phyloP scores from a whole-genome alignment of 2,888 invertebrate species.

The Scotopteryx bipunctaria region DNA sequence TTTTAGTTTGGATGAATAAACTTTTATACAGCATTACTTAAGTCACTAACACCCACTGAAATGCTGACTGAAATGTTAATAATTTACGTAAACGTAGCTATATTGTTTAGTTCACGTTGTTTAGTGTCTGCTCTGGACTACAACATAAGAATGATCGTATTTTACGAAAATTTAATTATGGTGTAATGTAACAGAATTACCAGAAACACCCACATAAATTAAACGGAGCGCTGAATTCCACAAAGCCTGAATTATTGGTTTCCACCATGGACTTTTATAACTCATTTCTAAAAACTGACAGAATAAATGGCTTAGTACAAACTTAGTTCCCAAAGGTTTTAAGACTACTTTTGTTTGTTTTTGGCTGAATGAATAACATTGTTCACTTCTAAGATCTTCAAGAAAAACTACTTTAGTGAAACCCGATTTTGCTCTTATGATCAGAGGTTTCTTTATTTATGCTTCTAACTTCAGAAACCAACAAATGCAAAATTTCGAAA shows the following conservation, averaged over 20 bases:
- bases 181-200: too few species aligned
- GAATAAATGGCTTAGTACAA: slow-evolving; percentile 45
- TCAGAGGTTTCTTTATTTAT: neutral
- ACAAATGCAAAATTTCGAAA: slow-evolving; percentile 3
- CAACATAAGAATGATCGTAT: too few species aligned
- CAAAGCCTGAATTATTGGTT: too few species aligned
- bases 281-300: slow-evolving; percentile 8
- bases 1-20: too few species aligned
- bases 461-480: neutral
- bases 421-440: neutral
- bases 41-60: too few species aligned
- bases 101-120: too few species aligned
- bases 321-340: slow-evolving; percentile 24
- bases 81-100: too few species aligned
- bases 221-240: slow-evolving; percentile 13
- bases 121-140: too few species aligned
- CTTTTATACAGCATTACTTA: too few species aligned
- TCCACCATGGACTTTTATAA: slow-evolving; percentile 17
- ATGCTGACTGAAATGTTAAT: too few species aligned
- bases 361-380: neutral
- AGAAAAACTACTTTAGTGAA: neutral
- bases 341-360: slow-evolving; percentile 8
- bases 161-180: too few species aligned
- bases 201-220: slow-evolving; percentile 12
- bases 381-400: neutral